Percentiles rank a stretch among this genome's conserved stretches.
Evolutionary conservation across 2,113 vertebrate genomes (phyloP).

Genomic region (Rhizomys pruinosus): DNA sequence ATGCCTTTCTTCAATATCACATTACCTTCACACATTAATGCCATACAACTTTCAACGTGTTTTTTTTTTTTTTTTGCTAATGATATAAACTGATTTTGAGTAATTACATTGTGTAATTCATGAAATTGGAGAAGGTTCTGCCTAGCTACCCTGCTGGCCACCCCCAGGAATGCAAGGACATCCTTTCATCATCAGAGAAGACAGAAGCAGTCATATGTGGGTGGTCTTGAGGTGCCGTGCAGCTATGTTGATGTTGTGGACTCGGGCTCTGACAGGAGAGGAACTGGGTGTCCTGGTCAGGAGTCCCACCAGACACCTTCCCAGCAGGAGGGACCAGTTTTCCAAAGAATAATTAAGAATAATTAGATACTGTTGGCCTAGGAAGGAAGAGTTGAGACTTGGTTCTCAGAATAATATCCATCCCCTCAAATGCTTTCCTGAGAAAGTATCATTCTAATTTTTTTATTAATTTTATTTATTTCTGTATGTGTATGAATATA

Average conservation of each 20-base stretch:
- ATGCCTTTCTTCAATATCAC: not conserved
- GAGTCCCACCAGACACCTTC: not conserved
- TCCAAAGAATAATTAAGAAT: not conserved
- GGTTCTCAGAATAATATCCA: not conserved
- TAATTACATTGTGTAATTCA: not conserved
- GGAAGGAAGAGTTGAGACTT: not conserved
- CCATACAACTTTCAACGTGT: not conserved
- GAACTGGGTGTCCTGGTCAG: not conserved
- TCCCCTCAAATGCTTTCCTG: accelerated
- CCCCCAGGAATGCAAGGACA: not conserved
- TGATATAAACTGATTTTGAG: not conserved
- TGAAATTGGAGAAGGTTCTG: not conserved
- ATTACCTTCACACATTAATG: not conserved
- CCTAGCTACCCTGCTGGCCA: not conserved
- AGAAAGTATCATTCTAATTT: too few species aligned
- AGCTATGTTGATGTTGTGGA: not conserved
- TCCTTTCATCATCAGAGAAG: not conserved
- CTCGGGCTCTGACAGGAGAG: not conserved
- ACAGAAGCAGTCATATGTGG: not conserved
- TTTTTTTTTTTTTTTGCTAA: slow-evolving; percentile 32
- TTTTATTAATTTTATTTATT: too few species aligned
- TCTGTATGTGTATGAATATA: too few species aligned
- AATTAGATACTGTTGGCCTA: not conserved
- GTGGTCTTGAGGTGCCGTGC: not conserved
- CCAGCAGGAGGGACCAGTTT: not conserved